phyloP scores from a whole-genome alignment of 2,797 vertebrate species.

The Glossophaga mutica region DNA sequence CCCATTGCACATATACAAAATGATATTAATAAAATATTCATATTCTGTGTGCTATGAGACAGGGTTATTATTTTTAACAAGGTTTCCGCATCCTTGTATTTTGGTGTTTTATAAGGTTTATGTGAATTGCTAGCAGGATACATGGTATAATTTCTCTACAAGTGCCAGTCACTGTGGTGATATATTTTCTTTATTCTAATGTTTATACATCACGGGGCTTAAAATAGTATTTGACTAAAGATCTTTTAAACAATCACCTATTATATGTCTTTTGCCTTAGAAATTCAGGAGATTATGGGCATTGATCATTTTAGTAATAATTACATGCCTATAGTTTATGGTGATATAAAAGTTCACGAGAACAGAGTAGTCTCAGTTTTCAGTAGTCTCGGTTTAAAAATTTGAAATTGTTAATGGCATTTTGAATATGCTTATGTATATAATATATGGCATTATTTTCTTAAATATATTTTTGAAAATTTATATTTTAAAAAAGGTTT shows the following conservation, averaged over 20 bases:
- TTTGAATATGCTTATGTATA: not conserved
- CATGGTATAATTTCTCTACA: not conserved
- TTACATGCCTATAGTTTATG: not conserved
- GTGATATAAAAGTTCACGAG: not conserved
- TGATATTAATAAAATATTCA: not conserved
- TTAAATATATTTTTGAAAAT: not conserved
- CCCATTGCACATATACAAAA: not conserved
- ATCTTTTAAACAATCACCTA: not conserved
- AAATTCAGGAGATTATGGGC: not conserved
- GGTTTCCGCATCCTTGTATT: not conserved
- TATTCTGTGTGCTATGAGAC: not conserved
- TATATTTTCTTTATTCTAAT: not conserved
- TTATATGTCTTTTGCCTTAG: not conserved
- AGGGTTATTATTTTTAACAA: not conserved
- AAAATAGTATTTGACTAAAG: not conserved
- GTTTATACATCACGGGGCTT: not conserved
- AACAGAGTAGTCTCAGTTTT: not conserved
- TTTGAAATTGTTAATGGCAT: not conserved
- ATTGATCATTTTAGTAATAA: not conserved
- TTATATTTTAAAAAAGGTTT: not conserved
- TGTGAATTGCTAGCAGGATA: not conserved
- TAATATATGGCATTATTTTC: not conserved
- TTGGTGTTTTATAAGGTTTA: not conserved
- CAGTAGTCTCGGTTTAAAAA: not conserved
- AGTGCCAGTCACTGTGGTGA: not conserved